Base-by-base conservation (phyloP, 2,888 invertebrate species). In the Tenthredo livida region DNA sequence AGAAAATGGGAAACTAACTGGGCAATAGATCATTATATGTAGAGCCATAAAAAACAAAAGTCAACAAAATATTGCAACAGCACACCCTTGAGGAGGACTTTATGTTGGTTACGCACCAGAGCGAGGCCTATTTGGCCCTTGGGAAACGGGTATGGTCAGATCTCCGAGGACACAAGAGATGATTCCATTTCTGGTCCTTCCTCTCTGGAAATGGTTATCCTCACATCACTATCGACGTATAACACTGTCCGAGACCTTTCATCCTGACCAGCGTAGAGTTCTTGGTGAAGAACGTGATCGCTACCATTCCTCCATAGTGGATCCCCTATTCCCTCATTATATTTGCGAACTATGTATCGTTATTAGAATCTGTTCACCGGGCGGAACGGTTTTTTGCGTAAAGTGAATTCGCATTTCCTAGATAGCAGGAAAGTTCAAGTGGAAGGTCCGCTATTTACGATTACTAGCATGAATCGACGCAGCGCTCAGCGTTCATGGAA, bases 51-150 rank as follows among this genome's bases (percentile, higher is more conserved):
- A 80, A 77, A 61, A 61, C 37, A 37, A 61, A 61, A 40, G 80
- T 61, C 80, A 61, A 80, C 80, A 40, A 80, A 80, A 80, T 61
- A 80, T 80, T 80, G 58, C 40, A 80, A 40, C 40, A 80, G 58
- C 80, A 80, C 40, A 61, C 25, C 80, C 61, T 80, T 25, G 58
- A 61, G 58, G 80, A 80, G 25, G 1, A 61, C 37, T 80, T 80
- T 80, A 80, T 80, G 80, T 40, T 37, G 33, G 58, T 61, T 80
- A 80, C 61, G 61, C 58, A 40, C 33, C 40, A 37, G 21, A 25
- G 15, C 80, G 37, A 80, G 80, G 37, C 80, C 61, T 40, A 61
- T 80, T 80, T 80, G 33, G 61, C 80, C 80, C 80, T 80, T 12
- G 58, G 80, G 80, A 61, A 61, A 80, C 6, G 80, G 10, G 61